Evolutionary conservation across 2,797 vertebrate species (phyloP).

Genomic region (Arnoldichthys spilopterus): DNA sequence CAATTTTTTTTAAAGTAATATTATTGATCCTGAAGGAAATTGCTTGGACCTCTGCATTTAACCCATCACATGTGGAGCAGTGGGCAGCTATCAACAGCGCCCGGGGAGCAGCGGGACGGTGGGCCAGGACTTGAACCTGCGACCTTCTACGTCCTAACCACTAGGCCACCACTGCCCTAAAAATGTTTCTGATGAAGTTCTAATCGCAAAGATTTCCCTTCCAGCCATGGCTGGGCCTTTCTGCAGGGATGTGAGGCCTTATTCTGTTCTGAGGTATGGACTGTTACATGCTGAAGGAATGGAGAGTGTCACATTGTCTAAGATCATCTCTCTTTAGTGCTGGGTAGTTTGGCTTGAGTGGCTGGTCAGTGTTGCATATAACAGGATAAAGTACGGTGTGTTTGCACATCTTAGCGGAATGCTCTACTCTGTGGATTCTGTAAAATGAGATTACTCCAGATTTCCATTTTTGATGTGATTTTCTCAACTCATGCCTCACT

Average conservation of each 20-base stretch:
- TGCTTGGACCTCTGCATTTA: too few relatives aligned
- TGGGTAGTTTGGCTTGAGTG: not conserved
- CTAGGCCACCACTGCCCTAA: too few relatives aligned
- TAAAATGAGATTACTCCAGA: constrained; percentile 1
- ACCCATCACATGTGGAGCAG: too few relatives aligned
- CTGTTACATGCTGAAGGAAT: not conserved
- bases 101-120: too few relatives aligned
- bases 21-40: too few relatives aligned
- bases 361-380: not conserved
- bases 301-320: not conserved
- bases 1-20: too few relatives aligned
- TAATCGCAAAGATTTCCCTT: not conserved
- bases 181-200: too few relatives aligned
- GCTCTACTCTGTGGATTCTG: not conserved
- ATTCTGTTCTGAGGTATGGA: not conserved
- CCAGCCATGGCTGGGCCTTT: not conserved
- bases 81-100: too few relatives aligned
- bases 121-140: too few relatives aligned
- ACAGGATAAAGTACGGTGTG: not conserved
- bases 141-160: too few relatives aligned
- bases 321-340: not conserved
- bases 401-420: not conserved
- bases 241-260: not conserved
- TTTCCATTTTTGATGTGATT: constrained; percentile 9
- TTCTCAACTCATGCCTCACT: not conserved